Evolutionary conservation across 2,797 vertebrate genomes (phyloP).

Genomic region (Lepus oiostolus): DNA sequence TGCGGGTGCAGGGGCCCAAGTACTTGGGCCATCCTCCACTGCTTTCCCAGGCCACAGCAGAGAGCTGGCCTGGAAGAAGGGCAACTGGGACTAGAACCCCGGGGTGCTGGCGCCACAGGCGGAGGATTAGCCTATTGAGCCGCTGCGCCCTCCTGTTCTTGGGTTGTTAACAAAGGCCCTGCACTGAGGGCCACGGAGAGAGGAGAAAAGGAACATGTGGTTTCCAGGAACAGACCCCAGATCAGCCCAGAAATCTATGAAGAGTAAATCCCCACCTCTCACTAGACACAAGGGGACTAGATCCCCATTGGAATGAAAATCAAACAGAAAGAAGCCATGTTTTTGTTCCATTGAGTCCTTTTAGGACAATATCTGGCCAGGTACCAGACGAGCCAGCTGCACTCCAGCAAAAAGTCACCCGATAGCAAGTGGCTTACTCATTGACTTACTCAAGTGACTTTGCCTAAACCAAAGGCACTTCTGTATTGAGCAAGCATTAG

Average conservation of each 20-base stretch:
- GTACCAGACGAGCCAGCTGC: not conserved
- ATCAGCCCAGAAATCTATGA: not conserved
- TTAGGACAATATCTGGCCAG: not conserved
- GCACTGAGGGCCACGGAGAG: not conserved
- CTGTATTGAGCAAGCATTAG: constrained; percentile 2
- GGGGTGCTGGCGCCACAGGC: too few species aligned
- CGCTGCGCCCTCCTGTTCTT: not conserved
- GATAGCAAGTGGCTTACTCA: not conserved
- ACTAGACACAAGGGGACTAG: not conserved
- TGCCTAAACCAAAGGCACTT: not conserved
- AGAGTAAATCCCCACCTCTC: constrained; percentile 12
- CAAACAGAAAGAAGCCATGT: constrained; percentile 36
- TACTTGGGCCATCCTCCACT: too few species aligned
- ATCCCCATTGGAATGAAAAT: constrained; percentile 56
- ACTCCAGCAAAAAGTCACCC: not conserved
- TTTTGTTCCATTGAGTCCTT: not conserved
- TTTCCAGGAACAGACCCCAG: not conserved
- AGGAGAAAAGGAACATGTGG: not conserved
- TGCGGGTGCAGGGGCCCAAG: too few species aligned
- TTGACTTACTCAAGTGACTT: not conserved
- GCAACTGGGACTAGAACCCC: too few species aligned
- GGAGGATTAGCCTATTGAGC: too few species aligned
- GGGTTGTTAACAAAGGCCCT: not conserved
- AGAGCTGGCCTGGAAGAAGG: too few species aligned
- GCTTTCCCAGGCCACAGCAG: too few species aligned